A percentile compares a stretch with the other conserved stretches of the same genome.
Evolutionary conservation across 2,797 vertebrate genomes (phyloP).

Genomic region (Malurus splendens): DNA sequence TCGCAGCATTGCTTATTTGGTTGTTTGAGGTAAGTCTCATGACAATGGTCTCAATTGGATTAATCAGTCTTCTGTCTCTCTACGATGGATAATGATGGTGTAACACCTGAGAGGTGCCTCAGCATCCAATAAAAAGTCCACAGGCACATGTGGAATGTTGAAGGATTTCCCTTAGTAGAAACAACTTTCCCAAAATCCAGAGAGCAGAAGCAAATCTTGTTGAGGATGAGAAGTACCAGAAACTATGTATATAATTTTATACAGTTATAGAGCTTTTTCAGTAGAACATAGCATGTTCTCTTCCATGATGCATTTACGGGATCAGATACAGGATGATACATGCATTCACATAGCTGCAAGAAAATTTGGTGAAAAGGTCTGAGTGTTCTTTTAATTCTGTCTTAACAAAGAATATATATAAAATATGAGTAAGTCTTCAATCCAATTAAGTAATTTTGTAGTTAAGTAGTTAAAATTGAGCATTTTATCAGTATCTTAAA

Average conservation of each 20-base stretch:
- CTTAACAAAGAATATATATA: not conserved
- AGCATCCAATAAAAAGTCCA: not conserved
- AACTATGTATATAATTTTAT: not conserved
- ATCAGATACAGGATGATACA: not conserved
- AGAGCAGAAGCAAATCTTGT: not conserved
- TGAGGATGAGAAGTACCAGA: not conserved
- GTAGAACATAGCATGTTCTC: not conserved
- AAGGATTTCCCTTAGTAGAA: not conserved
- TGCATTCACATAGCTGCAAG: not conserved
- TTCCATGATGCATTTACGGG: not conserved
- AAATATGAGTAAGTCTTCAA: not conserved
- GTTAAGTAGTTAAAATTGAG: not conserved
- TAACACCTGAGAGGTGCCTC: not conserved
- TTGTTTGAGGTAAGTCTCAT: slow-evolving; percentile 84
- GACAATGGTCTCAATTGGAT: not conserved
- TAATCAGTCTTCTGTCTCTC: not conserved
- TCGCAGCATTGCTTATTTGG: slow-evolving; percentile 84
- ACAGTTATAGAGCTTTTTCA: not conserved
- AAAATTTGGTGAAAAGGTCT: not conserved
- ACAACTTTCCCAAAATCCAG: not conserved
- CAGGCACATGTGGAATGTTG: not conserved
- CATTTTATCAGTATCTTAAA: not conserved
- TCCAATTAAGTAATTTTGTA: not conserved
- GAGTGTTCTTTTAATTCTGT: not conserved
- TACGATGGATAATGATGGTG: accelerated